Base-by-base conservation (phyloP, 2,888 invertebrate genomes). In the Phrixothrix hirtus region DNA sequence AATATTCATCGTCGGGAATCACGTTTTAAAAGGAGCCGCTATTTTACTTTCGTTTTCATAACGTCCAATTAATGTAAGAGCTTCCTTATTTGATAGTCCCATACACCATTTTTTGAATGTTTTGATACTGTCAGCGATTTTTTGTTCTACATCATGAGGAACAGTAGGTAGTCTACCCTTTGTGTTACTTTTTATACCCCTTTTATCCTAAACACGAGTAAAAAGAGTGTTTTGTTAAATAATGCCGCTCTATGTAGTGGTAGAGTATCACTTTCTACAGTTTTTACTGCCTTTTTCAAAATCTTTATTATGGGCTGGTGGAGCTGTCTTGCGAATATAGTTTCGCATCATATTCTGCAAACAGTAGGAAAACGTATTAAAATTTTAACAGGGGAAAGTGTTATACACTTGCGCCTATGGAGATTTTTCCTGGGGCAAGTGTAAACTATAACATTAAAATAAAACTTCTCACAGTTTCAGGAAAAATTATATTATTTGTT, bases 311-410 rank as follows among this genome's bases (percentile, higher is more conserved):
- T 37, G 25, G 25, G 5, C n/a, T 10, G 25, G 36, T 5, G 21
- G 25, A 25, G 36, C n/a, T 29, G 2, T 31, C 21, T 37, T 37
- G 4, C 36, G 36, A 25, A 25, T 37, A 37, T 37, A 37, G 21
- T 37, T 37, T 2, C 21, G 36, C 7, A 37, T 10, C 36, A 37
- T 37, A 1, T 21, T 37, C 36, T 37, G 25, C n/a, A 21, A 37
- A n/a, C 13, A 35, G n/a, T 4, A 35, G 16, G 9, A 35, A 27
- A 2, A 7, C 7, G 4, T 25, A 25, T 6, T 7, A 6, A 6
- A 25, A 25, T 25, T 6, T 6, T 25, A 25, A 13, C 4, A 5
- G n/a, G n/a, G n/a, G n/a, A n/a, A n/a, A n/a, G n/a, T n/a, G n/a
- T n/a, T n/a, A 5, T 11, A 32, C 12, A 32, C 12, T 32, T 32